Conservation (phyloP, 2,888 invertebrate genomes). For the Stenchaetothrips biformis region DNA sequence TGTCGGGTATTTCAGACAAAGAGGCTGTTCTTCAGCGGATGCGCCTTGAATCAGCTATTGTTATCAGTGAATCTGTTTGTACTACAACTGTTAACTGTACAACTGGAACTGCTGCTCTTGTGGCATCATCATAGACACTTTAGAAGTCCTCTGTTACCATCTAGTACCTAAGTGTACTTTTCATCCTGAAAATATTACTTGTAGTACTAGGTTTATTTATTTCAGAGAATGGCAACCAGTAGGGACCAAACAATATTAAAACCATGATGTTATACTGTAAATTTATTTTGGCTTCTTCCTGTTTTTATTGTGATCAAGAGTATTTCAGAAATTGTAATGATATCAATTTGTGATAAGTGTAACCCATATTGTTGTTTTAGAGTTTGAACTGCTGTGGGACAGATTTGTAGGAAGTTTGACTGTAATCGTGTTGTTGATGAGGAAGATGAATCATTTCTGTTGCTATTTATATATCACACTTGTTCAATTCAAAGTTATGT, state of each 20-base stretch:
- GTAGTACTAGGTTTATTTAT: neutral
- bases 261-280: neutral
- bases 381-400: neutral
- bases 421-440: too few relatives aligned
- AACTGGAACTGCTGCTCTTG: neutral
- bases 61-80: constrained; percentile 31
- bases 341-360: constrained; percentile 15
- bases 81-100: neutral
- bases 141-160: neutral
- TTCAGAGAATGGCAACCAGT: neutral
- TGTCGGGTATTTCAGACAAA: constrained; percentile 35
- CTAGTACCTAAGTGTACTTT: too few relatives aligned
- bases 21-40: constrained; percentile 36
- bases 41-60: constrained; percentile 36
- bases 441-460: too few relatives aligned
- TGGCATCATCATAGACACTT: neutral
- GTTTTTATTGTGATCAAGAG: neutral
- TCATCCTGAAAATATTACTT: too few relatives aligned
- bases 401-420: too few relatives aligned
- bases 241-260: constrained; percentile 10
- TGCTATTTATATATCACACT: too few relatives aligned
- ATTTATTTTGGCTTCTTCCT: neutral
- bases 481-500: neutral
- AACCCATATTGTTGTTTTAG: neutral
- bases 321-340: neutral